Evolutionary conservation across 2,888 invertebrate species (phyloP).

Genomic region (Tetragonisca angustula): DNA sequence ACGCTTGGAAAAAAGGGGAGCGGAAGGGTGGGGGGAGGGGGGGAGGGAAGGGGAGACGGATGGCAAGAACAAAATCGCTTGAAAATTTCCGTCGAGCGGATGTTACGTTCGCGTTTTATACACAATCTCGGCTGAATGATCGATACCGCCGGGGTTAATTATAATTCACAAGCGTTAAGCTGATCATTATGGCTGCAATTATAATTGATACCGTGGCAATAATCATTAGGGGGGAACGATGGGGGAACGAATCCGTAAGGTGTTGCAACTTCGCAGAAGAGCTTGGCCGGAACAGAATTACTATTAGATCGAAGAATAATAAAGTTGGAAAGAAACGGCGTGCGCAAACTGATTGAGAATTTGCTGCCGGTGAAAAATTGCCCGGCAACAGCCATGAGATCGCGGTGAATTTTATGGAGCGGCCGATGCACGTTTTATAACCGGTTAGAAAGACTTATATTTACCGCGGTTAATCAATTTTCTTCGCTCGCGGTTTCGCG

Average conservation of each 20-base stretch:
- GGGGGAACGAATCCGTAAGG: not conserved
- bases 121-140: not conserved
- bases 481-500: not conserved
- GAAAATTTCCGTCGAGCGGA: not conserved
- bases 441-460: not conserved
- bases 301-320: not conserved
- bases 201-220: not conserved
- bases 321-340: not conserved
- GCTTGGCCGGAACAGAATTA: not conserved
- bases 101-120: not conserved
- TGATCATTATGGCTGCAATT: not conserved
- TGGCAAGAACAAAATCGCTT: slow-evolving; percentile 15
- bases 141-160: not conserved
- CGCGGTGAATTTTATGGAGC: not conserved
- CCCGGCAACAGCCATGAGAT: not conserved
- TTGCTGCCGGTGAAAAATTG: not conserved
- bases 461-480: slow-evolving; percentile 8
- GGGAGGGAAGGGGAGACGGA: not conserved
- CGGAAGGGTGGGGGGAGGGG: too few relatives aligned
- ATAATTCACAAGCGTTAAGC: slow-evolving; percentile 3
- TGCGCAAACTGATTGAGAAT: not conserved
- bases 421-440: not conserved
- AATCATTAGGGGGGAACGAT: not conserved
- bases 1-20: not conserved
- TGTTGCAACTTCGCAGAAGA: not conserved